Base-by-base conservation (phyloP, 2,797 vertebrate species). In the Clarias laeviceps region DNA sequence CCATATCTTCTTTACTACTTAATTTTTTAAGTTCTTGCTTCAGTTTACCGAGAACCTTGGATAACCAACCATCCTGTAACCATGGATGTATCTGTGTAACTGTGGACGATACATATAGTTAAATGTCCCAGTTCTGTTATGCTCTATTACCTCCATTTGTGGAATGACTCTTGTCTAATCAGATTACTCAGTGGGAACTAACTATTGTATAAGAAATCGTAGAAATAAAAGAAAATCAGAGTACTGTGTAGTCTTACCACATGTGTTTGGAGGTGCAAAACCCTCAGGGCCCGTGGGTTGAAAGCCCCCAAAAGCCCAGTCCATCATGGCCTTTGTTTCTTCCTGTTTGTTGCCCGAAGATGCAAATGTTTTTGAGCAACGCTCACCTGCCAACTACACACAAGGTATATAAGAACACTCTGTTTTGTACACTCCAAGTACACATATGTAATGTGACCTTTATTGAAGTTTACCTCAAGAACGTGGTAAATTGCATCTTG, bases 301-400 rank as follows among this genome's bases (percentile, higher is more conserved):
- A 88, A 96, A 96, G 24, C 95, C 95, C 37, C 84, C 91, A n/a
- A 85, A 88, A 37, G 95, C 95, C 95, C 95, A 96, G 20, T 95
- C 90, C 85, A 96, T 14, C 95, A 96, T 95, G 85, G 90, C 27
- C 84, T 93, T 94, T 34, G 93, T 70, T 89, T 95, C 94, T 27
- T 92, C 89, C 1, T 91, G 92, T 90, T 92, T 94, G 29, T 86
- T 85, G 37, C 86, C 91, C 34, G 87, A 82, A 0, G 80, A 22
- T 12, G 86, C 0, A 73, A 96, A 96, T 20, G 89, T 91, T 89
- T 95, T 96, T 15, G 86, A 88, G 90, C 92, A 92, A 20, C 95
- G 94, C 82, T 94, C 93, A 54, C 86, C 89, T 62, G 94, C 95
- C 89, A 96, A 83, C 95, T 96, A 87, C 14, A 91, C 7, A 88